Conservation (phyloP, 2,113 vertebrate species). For the Eulemur macaco region DNA sequence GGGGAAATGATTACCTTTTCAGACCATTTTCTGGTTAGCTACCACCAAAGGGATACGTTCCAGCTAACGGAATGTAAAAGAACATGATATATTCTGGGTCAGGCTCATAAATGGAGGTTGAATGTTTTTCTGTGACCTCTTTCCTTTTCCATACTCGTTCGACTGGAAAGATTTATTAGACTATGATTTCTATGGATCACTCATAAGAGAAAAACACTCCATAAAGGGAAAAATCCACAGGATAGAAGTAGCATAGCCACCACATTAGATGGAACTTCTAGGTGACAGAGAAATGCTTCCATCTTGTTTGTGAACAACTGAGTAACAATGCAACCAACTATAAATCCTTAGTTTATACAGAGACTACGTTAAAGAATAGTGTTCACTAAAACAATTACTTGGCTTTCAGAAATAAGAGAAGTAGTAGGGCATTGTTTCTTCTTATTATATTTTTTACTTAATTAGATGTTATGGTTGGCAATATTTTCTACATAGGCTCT, state of each 20-base stretch:
- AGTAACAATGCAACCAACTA: background rate
- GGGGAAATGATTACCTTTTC: background rate
- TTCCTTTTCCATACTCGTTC: background rate
- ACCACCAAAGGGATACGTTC: background rate
- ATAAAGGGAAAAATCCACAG: background rate
- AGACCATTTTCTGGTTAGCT: background rate
- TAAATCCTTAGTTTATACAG: background rate
- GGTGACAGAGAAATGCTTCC: background rate
- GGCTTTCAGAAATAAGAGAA: background rate
- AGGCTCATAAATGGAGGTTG: background rate
- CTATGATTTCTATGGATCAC: background rate
- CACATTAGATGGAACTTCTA: background rate
- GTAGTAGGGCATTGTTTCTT: constrained; percentile 2
- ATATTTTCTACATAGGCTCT: background rate
- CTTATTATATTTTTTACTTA: constrained; percentile 26
- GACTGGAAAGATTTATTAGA: background rate
- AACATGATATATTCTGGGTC: background rate
- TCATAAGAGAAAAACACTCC: background rate
- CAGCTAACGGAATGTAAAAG: background rate
- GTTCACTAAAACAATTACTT: background rate
- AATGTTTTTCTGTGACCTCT: background rate
- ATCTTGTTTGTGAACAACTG: background rate
- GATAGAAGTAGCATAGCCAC: background rate
- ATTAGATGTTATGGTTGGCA: constrained; percentile 41
- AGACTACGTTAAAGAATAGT: background rate